Evolutionary conservation across 1,140 invertebrate species (phyloP), one percentile per base, ranked within the genome.

Genomic region (Aporrectodea caliginosa): DNA sequence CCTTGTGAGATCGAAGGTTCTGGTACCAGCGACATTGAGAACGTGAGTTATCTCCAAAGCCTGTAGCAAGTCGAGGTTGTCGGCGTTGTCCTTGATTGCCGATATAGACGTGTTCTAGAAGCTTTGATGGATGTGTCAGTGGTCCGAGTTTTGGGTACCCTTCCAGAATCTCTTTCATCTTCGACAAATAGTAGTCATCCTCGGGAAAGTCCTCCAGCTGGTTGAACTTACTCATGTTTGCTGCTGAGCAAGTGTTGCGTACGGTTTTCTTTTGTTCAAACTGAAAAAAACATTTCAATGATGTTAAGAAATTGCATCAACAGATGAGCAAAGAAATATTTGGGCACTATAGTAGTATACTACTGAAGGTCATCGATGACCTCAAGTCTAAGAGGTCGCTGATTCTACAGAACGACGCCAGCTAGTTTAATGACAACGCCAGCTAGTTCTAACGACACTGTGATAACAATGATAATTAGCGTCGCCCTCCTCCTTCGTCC

Each of bases 31-130:
- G n/a, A 69, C 72, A 31, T 82, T 82, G n/a, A 82, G 35, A 16
- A 82, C 69, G 74, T 82, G 81, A 2, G 81, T 82, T 12, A 82
- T 58, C 31, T 78, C 79, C 16, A 79, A 29, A 27, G 30, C 27
- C n/a, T 32, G 35, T 1, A 79, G 71, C 14, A 58, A 30, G 27
- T 29, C 22, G 6, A 79, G 69, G 30, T 79, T 31, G n/a, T 79
- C 71, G 35, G 78, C 78, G 35, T 79, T 74, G 31, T 73, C 35
- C 27, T 79, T n/a, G 69, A 70, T 71, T 74, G 16, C 78, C 78
- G 69, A 79, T 72, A 31, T 73, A 79, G 22, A 79, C 69, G 27
- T 79, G 31, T 14, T 79, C 78, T 14, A 69, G 31, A 16, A 79
- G 69, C 69, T 79, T 73, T 16, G 78, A 33, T 29, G 78, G 78